These are phyloP conservation scores for Dynastes maya DNA, from an alignment of 2,888 invertebrate species.

Conservation along the genomic window DNA sequence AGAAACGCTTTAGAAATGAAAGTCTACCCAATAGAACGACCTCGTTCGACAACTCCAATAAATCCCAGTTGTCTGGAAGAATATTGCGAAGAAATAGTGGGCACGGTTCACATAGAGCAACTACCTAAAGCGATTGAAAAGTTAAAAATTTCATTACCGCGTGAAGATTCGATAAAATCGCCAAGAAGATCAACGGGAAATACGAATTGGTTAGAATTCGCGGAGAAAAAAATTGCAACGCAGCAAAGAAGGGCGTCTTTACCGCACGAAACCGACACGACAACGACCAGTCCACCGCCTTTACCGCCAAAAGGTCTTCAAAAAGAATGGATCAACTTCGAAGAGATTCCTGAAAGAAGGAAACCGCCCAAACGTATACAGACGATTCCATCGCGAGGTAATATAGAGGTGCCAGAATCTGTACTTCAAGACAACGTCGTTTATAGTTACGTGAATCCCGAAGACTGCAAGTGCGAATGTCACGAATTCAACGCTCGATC, in stretches of 20 bases:
- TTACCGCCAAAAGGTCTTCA: conserved; percentile 69
- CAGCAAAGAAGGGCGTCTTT: conserved; percentile 62
- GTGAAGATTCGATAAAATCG: conserved; percentile 71
- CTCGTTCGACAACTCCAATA: conserved; percentile 82
- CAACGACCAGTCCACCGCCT: conserved; percentile 71
- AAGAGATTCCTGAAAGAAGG: conserved; percentile 87
- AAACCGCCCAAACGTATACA: conserved; percentile 89
- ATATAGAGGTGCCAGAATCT: conserved; percentile 69
- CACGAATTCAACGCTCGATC: conserved; percentile 74
- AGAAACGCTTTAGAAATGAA: conserved; percentile 76
- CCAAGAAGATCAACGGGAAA: conserved; percentile 71
- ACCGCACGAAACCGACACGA: conserved; percentile 60
- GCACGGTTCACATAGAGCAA: conserved; percentile 60
- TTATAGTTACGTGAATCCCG: conserved; percentile 88
- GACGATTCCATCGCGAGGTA: conserved; percentile 79
- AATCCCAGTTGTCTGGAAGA: conserved; percentile 82
- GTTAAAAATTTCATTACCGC: conserved; percentile 80
- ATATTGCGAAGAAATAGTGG: conserved; percentile 73
- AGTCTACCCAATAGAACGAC: conserved; percentile 82
- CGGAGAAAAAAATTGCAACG: conserved; percentile 75
- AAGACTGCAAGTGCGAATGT: conserved; percentile 91
- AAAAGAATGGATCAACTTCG: conserved; percentile 88
- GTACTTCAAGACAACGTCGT: conserved; percentile 72
- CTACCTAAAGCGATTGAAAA: conserved; percentile 73
- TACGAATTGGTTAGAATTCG: conserved; percentile 76